Conservation (phyloP, 2,113 vertebrate genomes). For the Pterocles burchelli region DNA sequence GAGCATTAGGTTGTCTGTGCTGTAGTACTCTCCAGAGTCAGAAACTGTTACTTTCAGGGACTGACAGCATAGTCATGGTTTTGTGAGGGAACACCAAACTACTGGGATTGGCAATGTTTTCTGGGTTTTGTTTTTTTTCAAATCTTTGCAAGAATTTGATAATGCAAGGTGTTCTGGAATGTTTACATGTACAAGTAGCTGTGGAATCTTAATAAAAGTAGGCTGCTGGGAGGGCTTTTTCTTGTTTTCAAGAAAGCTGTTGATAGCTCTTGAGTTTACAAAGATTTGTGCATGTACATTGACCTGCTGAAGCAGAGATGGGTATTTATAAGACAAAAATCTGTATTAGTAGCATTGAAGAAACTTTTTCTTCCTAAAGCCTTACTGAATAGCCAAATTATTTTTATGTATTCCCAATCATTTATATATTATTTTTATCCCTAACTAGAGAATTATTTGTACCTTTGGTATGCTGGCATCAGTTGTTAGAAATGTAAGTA, state of each 20-base stretch:
- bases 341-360: not conserved
- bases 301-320: not conserved
- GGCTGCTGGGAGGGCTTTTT: not conserved
- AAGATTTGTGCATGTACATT: not conserved
- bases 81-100: not conserved
- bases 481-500: not conserved
- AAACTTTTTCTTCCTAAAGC: not conserved
- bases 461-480: not conserved
- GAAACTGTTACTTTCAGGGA: not conserved
- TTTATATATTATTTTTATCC: not conserved
- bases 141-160: not conserved
- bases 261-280: not conserved
- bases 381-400: not conserved
- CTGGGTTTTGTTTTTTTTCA: not conserved
- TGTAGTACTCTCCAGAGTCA: not conserved
- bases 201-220: not conserved
- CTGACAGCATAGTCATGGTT: not conserved
- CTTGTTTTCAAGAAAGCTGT: not conserved
- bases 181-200: not conserved
- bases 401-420: not conserved
- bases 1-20: not conserved
- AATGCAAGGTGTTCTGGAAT: not conserved
- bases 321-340: not conserved
- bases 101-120: not conserved
- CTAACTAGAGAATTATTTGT: not conserved